phyloP scores from a whole-genome alignment of 1,140 invertebrate genomes.

The Euschistus heros region DNA sequence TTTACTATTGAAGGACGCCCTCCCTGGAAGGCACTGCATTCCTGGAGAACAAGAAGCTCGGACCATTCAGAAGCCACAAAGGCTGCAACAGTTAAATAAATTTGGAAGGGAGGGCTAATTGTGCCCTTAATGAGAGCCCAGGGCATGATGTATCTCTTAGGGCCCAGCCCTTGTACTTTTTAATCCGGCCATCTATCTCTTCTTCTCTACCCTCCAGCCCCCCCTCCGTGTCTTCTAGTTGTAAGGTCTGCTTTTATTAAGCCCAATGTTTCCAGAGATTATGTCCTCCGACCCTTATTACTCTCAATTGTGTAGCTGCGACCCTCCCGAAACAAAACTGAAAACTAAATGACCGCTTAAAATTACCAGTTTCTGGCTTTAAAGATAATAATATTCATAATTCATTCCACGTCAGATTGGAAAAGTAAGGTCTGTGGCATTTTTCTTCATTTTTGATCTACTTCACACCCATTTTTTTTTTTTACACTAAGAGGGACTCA shows the following conservation, averaged over 20 bases:
- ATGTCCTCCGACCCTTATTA: not conserved
- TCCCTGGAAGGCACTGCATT: too few relatives aligned
- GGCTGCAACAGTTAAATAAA: too few relatives aligned
- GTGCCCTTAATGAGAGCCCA: not conserved
- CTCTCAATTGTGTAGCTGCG: not conserved
- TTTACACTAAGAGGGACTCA: too few relatives aligned
- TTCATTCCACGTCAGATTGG: too few relatives aligned
- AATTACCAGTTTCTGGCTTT: too few relatives aligned
- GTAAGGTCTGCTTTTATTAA: not conserved
- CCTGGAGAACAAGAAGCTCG: too few relatives aligned
- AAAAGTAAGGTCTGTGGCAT: too few relatives aligned
- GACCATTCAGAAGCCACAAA: too few relatives aligned
- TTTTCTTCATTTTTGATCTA: too few relatives aligned
- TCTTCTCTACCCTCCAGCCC: not conserved
- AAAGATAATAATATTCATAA: too few relatives aligned
- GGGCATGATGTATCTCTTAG: not conserved
- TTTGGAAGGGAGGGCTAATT: not conserved
- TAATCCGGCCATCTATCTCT: not conserved
- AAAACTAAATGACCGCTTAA: not conserved
- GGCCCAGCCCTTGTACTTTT: not conserved
- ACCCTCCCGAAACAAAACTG: not conserved
- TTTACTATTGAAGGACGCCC: too few relatives aligned
- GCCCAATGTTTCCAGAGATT: not conserved
- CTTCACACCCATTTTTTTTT: too few relatives aligned
- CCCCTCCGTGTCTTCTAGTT: not conserved